These are phyloP conservation scores for Spicauda simplicius DNA, from an alignment of 2,888 invertebrate species.

Conservation along the genomic window DNA sequence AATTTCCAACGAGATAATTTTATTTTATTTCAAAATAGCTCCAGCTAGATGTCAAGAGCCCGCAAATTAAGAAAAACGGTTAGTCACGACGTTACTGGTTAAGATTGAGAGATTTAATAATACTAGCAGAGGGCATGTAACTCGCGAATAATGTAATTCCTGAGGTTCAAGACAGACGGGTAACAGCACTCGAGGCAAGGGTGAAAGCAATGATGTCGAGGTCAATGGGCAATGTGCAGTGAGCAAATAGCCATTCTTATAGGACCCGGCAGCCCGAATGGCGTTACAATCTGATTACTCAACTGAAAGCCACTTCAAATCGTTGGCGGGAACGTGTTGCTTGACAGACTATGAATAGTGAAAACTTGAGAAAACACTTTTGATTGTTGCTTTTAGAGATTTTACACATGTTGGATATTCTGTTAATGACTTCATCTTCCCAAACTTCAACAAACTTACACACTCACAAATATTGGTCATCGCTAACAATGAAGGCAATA, in stretches of 20 bases:
- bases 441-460: too few relatives aligned
- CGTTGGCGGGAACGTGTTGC: neutral
- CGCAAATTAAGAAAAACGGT: constrained; percentile 11
- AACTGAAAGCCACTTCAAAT: constrained; percentile 20
- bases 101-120: constrained; percentile 4
- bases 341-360: neutral
- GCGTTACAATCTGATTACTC: constrained; percentile 51
- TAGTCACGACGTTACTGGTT: neutral
- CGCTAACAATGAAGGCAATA: too few relatives aligned
- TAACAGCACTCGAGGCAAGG: constrained; percentile 45
- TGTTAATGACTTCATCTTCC: too few relatives aligned
- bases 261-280: constrained; percentile 42
- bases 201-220: constrained; percentile 53
- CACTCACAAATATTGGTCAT: too few relatives aligned
- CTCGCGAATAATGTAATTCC: constrained; percentile 43
- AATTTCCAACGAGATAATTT: constrained; percentile 1
- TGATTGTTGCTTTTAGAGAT: neutral
- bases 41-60: neutral
- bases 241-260: constrained; percentile 50
- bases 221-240: constrained; percentile 58
- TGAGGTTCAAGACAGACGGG: constrained; percentile 44
- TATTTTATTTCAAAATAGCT: constrained; percentile 3
- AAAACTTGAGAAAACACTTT: neutral
- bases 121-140: neutral
- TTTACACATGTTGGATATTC: neutral